Evolutionary conservation across 2,113 vertebrate genomes (phyloP).

Genomic region (Rana temporaria): DNA sequence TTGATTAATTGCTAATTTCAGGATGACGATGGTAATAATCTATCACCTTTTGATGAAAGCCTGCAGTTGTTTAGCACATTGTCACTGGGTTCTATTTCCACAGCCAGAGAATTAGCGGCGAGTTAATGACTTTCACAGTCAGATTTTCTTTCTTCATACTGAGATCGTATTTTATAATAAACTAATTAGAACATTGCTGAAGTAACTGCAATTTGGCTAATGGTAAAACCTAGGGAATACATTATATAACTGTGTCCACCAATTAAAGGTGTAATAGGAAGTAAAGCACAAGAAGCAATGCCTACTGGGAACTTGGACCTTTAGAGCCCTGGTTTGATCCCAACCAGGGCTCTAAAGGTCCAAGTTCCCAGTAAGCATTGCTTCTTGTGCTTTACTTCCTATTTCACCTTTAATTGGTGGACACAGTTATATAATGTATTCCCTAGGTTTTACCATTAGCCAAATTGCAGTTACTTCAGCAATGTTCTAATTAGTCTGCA

Average conservation of each 20-base stretch:
- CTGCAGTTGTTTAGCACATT: constrained; percentile 31
- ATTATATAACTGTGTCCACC: background rate
- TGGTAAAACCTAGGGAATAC: background rate
- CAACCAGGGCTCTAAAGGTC: too few species aligned
- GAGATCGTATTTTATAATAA: constrained; percentile 38
- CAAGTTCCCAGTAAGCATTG: too few species aligned
- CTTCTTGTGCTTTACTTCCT: too few species aligned
- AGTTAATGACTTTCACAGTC: constrained; percentile 50
- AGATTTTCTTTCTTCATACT: constrained; percentile 26
- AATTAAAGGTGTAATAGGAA: background rate
- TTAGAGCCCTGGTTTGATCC: too few species aligned
- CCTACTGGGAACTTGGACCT: too few species aligned
- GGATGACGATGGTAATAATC: constrained; percentile 45
- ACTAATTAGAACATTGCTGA: constrained; percentile 23
- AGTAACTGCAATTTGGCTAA: background rate
- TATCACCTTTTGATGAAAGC: constrained; percentile 47
- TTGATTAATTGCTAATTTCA: constrained; percentile 52
- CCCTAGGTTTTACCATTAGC: background rate
- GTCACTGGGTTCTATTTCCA: constrained; percentile 27
- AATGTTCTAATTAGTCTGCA: too few species aligned
- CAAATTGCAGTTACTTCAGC: background rate
- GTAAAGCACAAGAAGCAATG: too few species aligned
- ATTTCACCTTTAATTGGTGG: background rate
- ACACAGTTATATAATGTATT: background rate
- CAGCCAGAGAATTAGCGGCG: constrained; percentile 32